Base-by-base conservation (phyloP, 2,888 invertebrate species). In the Saturnia pavonia region DNA sequence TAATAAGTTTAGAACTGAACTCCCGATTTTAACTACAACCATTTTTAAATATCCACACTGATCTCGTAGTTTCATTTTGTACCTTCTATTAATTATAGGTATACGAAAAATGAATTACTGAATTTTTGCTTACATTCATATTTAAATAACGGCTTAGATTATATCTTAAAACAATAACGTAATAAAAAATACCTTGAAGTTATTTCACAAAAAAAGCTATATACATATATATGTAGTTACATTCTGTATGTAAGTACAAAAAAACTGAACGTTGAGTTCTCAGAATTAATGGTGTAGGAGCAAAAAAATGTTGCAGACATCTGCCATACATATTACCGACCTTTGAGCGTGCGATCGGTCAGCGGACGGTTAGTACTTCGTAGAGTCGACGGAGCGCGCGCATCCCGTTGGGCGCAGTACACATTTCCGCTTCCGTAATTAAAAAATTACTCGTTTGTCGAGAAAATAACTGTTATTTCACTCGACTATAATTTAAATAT, bases 331-430 rank as follows among this genome's bases (percentile, higher is more conserved):
- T 78, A 77, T 74, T 75, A 74, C 73, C 75, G 75, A 75, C 74
- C 80, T 77, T 80, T 81, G 65, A 34, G 16, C 76, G 77, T 78
- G 81, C 76, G 74, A 75, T 77, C 77, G 74, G 74, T 76, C 79
- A 76, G 75, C 82, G 75, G 72, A 79, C 68, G 71, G 68, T 34
- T 34, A 2, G 34, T 34, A 34, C 34, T 48, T 68, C 71, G 74
- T 72, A 72, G 79, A 82, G 81, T 82, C 75, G 74, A 76, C 75
- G 74, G 78, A 82, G 85, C 83, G 76, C 77, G 83, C 83, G 83
- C 83, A 76, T 72, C 74, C 73, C 71, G 66, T 67, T 75, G 73
- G 78, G 78, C 78, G 79, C 74, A 67, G 43, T 42, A 51, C 19
- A 27, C 68, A 27, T 57, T 68, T 71, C 71, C 71, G 63, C 60